Conservation (phyloP, 1,140 invertebrate species). For the Eulimnadia texana region DNA sequence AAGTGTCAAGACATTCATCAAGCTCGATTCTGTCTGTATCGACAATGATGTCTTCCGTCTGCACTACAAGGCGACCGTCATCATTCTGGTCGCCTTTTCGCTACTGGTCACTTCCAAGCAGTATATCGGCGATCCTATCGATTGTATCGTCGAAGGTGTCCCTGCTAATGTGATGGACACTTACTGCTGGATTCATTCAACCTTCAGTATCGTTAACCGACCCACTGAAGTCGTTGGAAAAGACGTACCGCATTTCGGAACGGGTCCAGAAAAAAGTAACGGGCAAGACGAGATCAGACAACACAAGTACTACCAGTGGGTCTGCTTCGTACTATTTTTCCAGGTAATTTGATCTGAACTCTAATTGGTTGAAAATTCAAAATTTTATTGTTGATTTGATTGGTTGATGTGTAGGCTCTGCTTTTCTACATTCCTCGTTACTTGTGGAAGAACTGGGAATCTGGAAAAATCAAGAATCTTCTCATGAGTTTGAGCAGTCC, state of each 20-base stretch:
- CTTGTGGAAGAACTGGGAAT: constrained; percentile 25
- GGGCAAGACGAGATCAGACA: constrained; percentile 38
- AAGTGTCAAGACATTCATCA: constrained; percentile 76
- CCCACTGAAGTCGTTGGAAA: constrained; percentile 20
- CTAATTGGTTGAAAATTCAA: too few relatives aligned
- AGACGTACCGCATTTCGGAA: constrained; percentile 23
- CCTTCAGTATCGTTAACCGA: constrained; percentile 54
- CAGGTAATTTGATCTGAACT: constrained; percentile 21
- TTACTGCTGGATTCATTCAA: constrained; percentile 82
- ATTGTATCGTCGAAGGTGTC: constrained; percentile 30
- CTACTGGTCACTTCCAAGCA: constrained; percentile 33
- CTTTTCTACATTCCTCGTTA: constrained; percentile 32
- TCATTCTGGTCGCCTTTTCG: constrained; percentile 37
- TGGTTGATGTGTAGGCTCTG: constrained; percentile 26
- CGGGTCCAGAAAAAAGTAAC: constrained; percentile 16
- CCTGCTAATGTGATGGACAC: constrained; percentile 54
- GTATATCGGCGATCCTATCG: constrained; percentile 62
- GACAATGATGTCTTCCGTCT: constrained; percentile 43
- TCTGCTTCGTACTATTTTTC: constrained; percentile 30
- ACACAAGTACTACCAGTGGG: constrained; percentile 40
- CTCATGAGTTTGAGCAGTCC: constrained; percentile 73
- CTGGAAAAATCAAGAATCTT: constrained; percentile 41
- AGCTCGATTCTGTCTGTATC: constrained; percentile 45
- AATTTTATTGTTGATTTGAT: too few relatives aligned
- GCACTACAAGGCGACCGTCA: constrained; percentile 41